A percentile compares a stretch with the other conserved stretches of the same genome.
Evolutionary conservation across 1,140 invertebrate species (phyloP).

Genomic region (Battus philenor): DNA sequence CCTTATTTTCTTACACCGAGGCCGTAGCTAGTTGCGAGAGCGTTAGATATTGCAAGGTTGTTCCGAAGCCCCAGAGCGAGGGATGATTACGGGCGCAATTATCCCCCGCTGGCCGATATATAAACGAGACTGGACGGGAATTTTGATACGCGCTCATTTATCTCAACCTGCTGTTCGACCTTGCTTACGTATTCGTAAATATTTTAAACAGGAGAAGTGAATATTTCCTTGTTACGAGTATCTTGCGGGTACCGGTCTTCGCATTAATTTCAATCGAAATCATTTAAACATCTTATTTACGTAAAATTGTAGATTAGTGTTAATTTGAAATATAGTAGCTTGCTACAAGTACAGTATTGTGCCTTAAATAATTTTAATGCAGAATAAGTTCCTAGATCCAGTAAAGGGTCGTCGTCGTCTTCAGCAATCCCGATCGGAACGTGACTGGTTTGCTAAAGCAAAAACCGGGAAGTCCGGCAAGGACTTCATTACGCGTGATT

Average conservation of each 20-base stretch:
- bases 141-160: slow-evolving; percentile 13
- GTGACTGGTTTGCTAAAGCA: slow-evolving; percentile 1
- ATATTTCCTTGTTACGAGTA: no score
- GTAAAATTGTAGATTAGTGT: no score
- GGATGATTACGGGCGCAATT: slow-evolving; percentile 26
- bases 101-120: slow-evolving; percentile 26
- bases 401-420: neutral
- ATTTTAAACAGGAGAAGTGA: no score
- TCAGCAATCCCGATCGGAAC: neutral
- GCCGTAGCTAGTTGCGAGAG: no score
- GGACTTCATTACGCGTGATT: slow-evolving; percentile 3
- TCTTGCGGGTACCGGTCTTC: no score
- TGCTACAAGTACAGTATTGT: no score
- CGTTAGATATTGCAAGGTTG: slow-evolving; percentile 3
- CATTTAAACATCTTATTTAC: no score
- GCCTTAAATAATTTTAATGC: neutral
- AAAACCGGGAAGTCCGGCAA: no score
- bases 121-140: slow-evolving; percentile 21
- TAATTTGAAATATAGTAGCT: no score
- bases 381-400: neutral
- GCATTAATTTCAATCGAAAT: no score
- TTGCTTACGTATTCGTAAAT: slow-evolving; percentile 7
- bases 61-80: slow-evolving; percentile 1
- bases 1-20: no score
- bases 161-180: slow-evolving; percentile 11